These are phyloP conservation scores for Thymallus thymallus DNA, from an alignment of 2,113 vertebrate genomes.

Conservation along the genomic window DNA sequence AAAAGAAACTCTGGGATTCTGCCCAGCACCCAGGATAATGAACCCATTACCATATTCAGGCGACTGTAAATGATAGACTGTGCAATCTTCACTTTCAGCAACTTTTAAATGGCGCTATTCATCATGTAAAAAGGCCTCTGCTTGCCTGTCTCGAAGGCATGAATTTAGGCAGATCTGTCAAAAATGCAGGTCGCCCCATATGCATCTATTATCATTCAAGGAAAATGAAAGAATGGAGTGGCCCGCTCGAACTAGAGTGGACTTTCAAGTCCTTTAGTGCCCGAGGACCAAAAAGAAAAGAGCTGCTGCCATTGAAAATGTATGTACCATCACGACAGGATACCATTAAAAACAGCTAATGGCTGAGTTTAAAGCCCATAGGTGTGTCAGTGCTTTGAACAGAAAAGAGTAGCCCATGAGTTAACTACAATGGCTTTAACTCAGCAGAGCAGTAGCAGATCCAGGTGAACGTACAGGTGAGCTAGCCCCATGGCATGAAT, in stretches of 20 bases:
- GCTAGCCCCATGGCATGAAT: not conserved
- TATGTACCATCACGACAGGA: not conserved
- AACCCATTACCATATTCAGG: constrained; percentile 75
- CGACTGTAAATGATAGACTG: constrained; percentile 80
- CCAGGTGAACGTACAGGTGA: not conserved
- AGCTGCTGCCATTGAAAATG: constrained; percentile 28
- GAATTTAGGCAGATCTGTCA: constrained; percentile 50
- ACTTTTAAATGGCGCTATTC: constrained; percentile 76
- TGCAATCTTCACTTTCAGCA: constrained; percentile 73
- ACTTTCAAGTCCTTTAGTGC: constrained; percentile 40
- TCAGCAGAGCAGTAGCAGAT: not conserved
- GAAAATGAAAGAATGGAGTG: constrained; percentile 42
- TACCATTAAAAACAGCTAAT: not conserved
- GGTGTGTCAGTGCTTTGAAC: not conserved
- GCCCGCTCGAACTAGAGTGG: constrained; percentile 17
- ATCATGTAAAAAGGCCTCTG: constrained; percentile 68
- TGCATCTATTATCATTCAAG: constrained; percentile 55
- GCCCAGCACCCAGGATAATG: constrained; percentile 74
- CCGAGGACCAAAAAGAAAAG: constrained; percentile 29
- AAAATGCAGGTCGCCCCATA: constrained; percentile 53
- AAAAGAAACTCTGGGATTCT: constrained; percentile 49
- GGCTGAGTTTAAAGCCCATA: no score
- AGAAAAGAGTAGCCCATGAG: not conserved
- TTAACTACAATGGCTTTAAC: not conserved
- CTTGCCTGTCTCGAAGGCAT: constrained; percentile 48